Conservation (phyloP, 1,140 invertebrate species). For the Dendrolimus punctatus region DNA sequence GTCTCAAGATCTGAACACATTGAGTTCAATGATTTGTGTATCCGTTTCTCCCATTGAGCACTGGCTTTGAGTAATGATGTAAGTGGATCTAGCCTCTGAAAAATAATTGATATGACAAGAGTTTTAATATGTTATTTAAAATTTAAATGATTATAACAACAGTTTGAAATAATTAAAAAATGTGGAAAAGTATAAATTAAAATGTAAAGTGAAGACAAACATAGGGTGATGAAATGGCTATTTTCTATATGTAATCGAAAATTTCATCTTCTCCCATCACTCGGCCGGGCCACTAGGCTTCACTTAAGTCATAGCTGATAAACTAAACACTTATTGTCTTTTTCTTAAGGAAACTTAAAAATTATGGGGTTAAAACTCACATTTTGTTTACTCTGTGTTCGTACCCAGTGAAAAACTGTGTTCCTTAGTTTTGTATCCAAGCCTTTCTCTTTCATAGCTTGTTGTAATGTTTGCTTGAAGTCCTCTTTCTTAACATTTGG, state of each 20-base stretch:
- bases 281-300: too few species aligned
- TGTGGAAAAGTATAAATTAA: too few species aligned
- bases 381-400: slow-evolving; percentile 73
- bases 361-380: slow-evolving; percentile 31
- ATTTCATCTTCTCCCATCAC: too few species aligned
- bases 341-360: too few species aligned
- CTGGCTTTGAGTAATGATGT: slow-evolving; percentile 87
- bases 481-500: slow-evolving; percentile 81
- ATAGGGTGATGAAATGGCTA: too few species aligned
- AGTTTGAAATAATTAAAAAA: too few species aligned
- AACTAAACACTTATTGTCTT: too few species aligned
- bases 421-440: slow-evolving; percentile 87
- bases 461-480: slow-evolving; percentile 82
- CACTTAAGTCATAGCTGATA: too few species aligned
- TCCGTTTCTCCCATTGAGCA: slow-evolving; percentile 93
- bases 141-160: too few species aligned
- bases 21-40: slow-evolving; percentile 95
- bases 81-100: slow-evolving; percentile 70
- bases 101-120: slow-evolving; percentile 8
- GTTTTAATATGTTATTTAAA: neutral
- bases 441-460: slow-evolving; percentile 81
- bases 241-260: too few species aligned
- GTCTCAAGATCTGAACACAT: slow-evolving; percentile 93
- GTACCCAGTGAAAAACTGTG: slow-evolving; percentile 86
- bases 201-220: too few species aligned